Evolutionary conservation across 2,113 vertebrate species (phyloP).

Genomic region (Cichladusa arquata): DNA sequence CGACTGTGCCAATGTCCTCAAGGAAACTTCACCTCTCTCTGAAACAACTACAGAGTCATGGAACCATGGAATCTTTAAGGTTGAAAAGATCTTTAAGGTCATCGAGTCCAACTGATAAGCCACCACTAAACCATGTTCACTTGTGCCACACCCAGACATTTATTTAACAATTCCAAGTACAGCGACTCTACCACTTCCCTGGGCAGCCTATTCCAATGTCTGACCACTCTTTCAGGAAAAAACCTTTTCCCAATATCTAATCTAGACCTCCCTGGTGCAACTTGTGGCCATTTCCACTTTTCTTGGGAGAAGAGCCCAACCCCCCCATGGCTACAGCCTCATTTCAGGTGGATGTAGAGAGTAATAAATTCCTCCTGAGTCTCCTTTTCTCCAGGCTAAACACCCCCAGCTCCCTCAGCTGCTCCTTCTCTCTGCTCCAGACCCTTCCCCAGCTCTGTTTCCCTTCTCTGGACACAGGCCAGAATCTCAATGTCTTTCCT

Average conservation of each 20-base stretch:
- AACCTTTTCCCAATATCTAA: not conserved
- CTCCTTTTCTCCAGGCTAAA: not conserved
- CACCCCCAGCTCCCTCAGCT: not conserved
- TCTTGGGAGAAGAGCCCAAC: not conserved
- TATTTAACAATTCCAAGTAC: not conserved
- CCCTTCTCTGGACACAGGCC: not conserved
- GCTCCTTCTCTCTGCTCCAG: not conserved
- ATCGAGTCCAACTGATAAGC: fast-evolving
- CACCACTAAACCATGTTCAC: not conserved
- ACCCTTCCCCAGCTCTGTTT: not conserved
- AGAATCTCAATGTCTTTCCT: not conserved
- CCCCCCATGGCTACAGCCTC: not conserved
- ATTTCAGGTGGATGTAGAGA: not conserved
- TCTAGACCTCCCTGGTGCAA: too few species aligned
- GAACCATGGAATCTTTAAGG: not conserved
- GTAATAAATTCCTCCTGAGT: not conserved
- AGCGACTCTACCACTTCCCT: not conserved
- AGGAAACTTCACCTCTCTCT: not conserved
- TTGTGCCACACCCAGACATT: too few species aligned
- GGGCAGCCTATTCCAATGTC: not conserved
- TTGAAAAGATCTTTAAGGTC: not conserved
- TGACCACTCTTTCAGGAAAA: not conserved
- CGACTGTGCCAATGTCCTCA: not conserved
- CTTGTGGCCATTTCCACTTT: not conserved
- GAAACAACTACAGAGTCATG: fast-evolving